Evolutionary conservation across 2,113 vertebrate species (phyloP), one percentile per base, ranked within the genome.

Genomic region (Sinocyclocheilus anophthalmus): DNA sequence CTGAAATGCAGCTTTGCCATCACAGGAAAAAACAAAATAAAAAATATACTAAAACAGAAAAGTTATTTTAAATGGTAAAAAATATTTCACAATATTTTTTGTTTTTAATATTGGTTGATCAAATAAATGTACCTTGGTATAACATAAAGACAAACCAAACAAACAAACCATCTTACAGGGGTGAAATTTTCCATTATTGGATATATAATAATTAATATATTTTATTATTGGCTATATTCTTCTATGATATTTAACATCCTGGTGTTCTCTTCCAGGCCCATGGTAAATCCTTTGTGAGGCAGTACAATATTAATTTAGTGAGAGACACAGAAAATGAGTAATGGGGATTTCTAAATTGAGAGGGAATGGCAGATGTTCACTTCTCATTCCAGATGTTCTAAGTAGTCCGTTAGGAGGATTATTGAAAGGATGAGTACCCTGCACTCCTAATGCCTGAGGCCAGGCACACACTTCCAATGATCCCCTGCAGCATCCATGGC

Each of bases 341-440:
- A 73, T 57, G 76, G 26, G 16, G 9, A 57, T 57, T 20, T 77
- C 26, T 76, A 53, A 53, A 76, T 50, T 50, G 48, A 77, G 16
- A 77, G 9, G 53, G 30, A 59, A 20, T 5, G 53, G 20, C 76
- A 78, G 76, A 78, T 78, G 76, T 59, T 59, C 53, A 59, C 76
- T 78, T 39, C 76, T 59, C n/a, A 3, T 63, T 70, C 84, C 87
- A 87, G 89, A 88, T 86, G 87, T 87, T 81, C 65, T 22, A 20
- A 42, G 45, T n/a, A 69, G 53, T 76, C 26, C 73, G 26, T 50
- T 42, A 20, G n/a, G 16, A 20, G 70, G 70, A 73, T 69, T 79
- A 30, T 33, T 20, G 59, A 76, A 45, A 42, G 55, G 9, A 61
- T 70, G 81, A 33, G 72, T 20, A 72, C 67, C 67, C 70, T 7